A percentile compares a stretch with the other conserved stretches of the same genome.
phyloP scores from a whole-genome alignment of 2,888 invertebrate genomes.

The Osedax fenrisi region DNA sequence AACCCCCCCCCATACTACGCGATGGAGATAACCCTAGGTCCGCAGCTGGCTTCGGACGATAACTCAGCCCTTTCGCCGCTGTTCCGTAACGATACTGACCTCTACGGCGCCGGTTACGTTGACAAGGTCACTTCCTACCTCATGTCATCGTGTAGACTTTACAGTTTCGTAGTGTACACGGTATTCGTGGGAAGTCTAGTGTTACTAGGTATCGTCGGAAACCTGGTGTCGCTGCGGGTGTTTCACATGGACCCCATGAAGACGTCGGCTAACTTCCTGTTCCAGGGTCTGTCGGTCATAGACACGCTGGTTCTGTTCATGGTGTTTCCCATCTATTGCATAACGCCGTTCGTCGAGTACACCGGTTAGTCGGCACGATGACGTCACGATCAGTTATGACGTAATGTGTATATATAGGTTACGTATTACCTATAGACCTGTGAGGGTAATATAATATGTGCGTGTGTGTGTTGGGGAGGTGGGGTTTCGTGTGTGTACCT shows the following conservation, averaged over 20 bases:
- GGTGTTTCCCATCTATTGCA: constrained; percentile 34
- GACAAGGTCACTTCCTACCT: too few relatives aligned
- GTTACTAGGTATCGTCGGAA: constrained; percentile 34
- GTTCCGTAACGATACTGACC: too few relatives aligned
- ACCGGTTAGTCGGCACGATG: constrained; percentile 22
- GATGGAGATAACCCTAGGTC: too few relatives aligned
- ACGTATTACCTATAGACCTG: too few relatives aligned
- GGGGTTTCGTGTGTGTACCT: too few relatives aligned
- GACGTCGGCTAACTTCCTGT: constrained; percentile 36
- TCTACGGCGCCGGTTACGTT: too few relatives aligned
- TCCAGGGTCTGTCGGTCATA: constrained; percentile 35
- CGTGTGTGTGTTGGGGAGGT: too few relatives aligned
- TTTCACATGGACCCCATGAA: constrained; percentile 36
- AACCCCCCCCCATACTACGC: too few relatives aligned
- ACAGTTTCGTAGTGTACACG: constrained; percentile 35
- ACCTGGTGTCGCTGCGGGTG: constrained; percentile 34
- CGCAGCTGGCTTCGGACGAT: too few relatives aligned
- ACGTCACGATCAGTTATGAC: not conserved
- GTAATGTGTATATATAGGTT: not conserved
- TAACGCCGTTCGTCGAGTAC: constrained; percentile 31
- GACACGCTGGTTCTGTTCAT: constrained; percentile 33
- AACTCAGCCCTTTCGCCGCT: too few relatives aligned
- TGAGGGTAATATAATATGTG: too few relatives aligned
- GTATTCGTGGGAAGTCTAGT: constrained; percentile 33
- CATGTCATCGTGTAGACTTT: constrained; percentile 35